Conservation (phyloP, 1,140 invertebrate species). For the Tetramorium parvispinum region DNA sequence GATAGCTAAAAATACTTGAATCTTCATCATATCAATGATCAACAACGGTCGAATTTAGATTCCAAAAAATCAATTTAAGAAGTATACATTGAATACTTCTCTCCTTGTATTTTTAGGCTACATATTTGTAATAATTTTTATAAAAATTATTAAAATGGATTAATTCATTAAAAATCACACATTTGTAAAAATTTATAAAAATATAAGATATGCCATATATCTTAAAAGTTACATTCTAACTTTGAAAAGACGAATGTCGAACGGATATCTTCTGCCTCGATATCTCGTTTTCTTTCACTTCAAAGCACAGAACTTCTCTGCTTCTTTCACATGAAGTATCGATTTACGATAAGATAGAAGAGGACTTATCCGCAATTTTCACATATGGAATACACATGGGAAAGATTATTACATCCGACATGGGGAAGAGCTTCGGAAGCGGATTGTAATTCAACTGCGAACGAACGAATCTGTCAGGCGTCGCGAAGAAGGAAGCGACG, state of each 20-base stretch:
- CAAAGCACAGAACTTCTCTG: not conserved
- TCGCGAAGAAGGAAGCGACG: not conserved
- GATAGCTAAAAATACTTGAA: not conserved
- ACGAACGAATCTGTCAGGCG: constrained; percentile 1
- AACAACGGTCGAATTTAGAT: not conserved
- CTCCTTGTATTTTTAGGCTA: not conserved
- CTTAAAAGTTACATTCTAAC: not conserved
- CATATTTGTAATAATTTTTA: not conserved
- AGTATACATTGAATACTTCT: not conserved
- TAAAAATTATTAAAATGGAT: not conserved
- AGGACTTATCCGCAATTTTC: constrained; percentile 25
- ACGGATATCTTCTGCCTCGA: not conserved
- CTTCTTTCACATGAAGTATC: not conserved
- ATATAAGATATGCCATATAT: not conserved
- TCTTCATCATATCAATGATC: not conserved
- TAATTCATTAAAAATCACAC: too few relatives aligned
- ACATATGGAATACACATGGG: not conserved
- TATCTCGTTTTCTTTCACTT: not conserved
- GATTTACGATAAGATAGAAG: constrained; percentile 12
- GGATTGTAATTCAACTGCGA: constrained; percentile 16
- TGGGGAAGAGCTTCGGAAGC: not conserved
- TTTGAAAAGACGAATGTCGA: not conserved
- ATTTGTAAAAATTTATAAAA: not conserved
- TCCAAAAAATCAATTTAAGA: not conserved
- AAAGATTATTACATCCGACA: not conserved